phyloP scores from a whole-genome alignment of 2,888 invertebrate genomes.

The Noctua pronuba region DNA sequence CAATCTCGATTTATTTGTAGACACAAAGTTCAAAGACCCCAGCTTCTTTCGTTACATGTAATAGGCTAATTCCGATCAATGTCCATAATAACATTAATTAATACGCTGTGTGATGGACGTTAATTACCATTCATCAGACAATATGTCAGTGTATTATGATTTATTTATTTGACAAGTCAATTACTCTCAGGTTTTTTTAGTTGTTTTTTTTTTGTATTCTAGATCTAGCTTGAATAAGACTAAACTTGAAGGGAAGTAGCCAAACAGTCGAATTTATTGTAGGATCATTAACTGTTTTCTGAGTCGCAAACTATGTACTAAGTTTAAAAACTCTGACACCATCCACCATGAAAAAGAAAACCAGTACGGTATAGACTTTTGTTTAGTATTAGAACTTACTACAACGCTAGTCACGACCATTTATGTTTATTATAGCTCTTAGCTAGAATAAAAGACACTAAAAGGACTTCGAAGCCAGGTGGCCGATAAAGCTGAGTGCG shows the following conservation, averaged over 20 bases:
- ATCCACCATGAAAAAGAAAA: no score
- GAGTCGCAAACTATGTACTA: no score
- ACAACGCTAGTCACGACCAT: no score
- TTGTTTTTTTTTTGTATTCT: not conserved
- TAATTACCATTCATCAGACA: constrained; percentile 26
- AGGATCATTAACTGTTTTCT: not conserved
- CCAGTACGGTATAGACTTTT: no score
- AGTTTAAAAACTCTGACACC: no score
- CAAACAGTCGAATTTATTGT: not conserved
- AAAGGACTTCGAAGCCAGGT: no score
- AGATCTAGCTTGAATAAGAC: not conserved
- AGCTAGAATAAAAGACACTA: no score
- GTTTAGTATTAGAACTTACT: no score
- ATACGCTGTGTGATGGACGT: constrained; percentile 14
- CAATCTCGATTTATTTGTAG: constrained; percentile 9
- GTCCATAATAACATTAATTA: constrained; percentile 22
- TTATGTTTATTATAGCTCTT: no score
- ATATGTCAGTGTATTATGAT: constrained; percentile 20
- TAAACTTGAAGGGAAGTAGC: not conserved
- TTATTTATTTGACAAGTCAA: constrained; percentile 10
- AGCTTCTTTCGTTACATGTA: not conserved
- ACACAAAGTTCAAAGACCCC: constrained; percentile 26
- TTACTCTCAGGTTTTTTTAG: constrained; percentile 4
- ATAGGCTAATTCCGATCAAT: constrained; percentile 15
- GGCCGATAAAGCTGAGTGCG: no score